phyloP scores from a whole-genome alignment of 2,888 invertebrate genomes.

The Sympetrum striolatum region DNA sequence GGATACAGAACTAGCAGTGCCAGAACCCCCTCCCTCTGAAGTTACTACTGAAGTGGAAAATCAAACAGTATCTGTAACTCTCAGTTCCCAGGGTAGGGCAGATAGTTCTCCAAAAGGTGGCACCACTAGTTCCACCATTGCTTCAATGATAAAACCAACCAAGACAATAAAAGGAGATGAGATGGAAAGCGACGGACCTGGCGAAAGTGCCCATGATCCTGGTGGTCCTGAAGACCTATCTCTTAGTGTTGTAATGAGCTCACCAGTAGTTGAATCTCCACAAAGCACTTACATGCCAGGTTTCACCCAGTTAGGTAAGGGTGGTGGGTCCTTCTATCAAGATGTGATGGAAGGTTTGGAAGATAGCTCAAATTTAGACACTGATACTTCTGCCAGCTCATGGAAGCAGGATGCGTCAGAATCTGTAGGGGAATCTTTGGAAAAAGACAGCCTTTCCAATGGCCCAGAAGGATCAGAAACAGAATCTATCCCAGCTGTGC shows the following conservation, averaged over 20 bases:
- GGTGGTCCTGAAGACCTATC: neutral
- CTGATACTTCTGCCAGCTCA: neutral
- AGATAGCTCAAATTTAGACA: neutral
- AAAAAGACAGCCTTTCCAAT: neutral
- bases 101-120: neutral
- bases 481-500: neutral
- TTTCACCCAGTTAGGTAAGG: neutral
- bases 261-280: neutral
- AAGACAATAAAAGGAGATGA: conserved; percentile 35
- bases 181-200: neutral
- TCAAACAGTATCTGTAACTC: neutral
- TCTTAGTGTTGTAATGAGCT: neutral
- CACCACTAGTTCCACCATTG: neutral
- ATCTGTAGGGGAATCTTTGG: neutral
- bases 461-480: neutral
- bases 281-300: conserved; percentile 10
- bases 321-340: neutral
- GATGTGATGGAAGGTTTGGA: neutral
- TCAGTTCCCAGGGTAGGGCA: neutral
- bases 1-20: neutral
- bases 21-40: neutral
- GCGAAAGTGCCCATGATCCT: neutral
- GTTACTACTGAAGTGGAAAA: conserved; percentile 61
- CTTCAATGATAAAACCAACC: conserved; percentile 25
- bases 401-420: neutral